Percentiles rank a stretch among this genome's conserved stretches.
Evolutionary conservation across 1,140 invertebrate genomes (phyloP).

Genomic region (Elymnias hypermnestra): DNA sequence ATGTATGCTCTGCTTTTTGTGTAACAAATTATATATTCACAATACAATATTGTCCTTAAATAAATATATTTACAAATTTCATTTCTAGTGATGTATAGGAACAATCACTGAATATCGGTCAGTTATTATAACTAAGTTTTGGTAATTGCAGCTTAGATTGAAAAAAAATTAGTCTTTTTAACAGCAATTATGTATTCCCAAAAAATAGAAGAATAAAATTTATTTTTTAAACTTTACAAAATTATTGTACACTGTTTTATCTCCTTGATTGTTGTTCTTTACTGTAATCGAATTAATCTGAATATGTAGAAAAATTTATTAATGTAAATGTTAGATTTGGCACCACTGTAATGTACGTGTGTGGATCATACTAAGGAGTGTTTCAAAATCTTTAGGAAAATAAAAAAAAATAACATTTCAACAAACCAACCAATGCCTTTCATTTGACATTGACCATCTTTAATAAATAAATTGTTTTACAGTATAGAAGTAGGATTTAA

Average conservation of each 20-base stretch:
- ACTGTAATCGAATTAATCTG: conserved; percentile 12
- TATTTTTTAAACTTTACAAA: conserved; percentile 22
- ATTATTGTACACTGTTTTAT: conserved; percentile 17
- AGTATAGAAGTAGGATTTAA: no score
- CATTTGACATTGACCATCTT: no score
- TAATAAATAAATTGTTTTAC: no score
- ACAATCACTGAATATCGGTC: no score
- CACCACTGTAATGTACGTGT: conserved; percentile 35
- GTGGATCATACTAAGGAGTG: conserved; percentile 61
- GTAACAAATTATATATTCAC: no score
- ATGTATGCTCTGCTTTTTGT: no score
- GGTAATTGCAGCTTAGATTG: conserved; percentile 15
- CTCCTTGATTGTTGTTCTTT: conserved; percentile 8
- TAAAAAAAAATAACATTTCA: conserved; percentile 57
- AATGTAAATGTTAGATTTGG: conserved; percentile 24
- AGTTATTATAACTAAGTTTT: not conserved
- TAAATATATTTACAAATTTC: no score
- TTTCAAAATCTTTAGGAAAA: conserved; percentile 53
- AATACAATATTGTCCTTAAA: no score
- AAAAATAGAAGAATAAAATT: conserved; percentile 12
- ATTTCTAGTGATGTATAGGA: no score
- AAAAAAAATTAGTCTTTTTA: conserved; percentile 11
- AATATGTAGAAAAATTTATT: conserved; percentile 7
- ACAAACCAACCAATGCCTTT: conserved; percentile 44
- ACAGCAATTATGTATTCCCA: conserved; percentile 5